phyloP scores from a whole-genome alignment of 2,888 invertebrate genomes.

The Volucella bombylans region DNA sequence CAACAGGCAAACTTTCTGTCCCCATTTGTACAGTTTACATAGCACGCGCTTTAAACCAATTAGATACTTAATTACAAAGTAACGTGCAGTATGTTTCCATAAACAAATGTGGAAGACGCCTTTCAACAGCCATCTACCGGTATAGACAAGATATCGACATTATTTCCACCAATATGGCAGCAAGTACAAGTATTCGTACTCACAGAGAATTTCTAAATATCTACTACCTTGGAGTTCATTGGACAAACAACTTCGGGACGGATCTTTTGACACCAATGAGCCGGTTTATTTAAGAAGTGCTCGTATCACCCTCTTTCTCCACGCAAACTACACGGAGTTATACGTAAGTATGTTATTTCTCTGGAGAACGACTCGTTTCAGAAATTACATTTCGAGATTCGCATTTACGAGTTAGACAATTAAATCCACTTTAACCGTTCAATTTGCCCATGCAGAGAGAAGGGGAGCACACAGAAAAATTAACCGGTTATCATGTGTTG shows the following conservation, averaged over 20 bases:
- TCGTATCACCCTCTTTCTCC: no score
- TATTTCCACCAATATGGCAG: neutral
- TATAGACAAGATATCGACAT: conserved; percentile 12
- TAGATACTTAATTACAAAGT: conserved; percentile 31
- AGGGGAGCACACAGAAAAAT: conserved; percentile 49
- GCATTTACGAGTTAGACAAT: conserved; percentile 54
- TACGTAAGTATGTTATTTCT: neutral
- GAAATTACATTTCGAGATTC: conserved; percentile 37
- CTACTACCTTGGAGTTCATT: neutral
- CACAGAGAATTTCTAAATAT: no score
- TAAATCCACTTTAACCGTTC: conserved; percentile 64
- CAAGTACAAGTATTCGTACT: neutral
- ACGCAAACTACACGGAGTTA: no score
- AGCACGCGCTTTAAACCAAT: conserved; percentile 27
- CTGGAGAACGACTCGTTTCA: conserved; percentile 18
- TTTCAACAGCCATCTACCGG: conserved; percentile 19
- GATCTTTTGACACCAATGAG: conserved; percentile 3
- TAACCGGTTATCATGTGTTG: conserved; percentile 63
- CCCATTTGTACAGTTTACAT: conserved; percentile 17
- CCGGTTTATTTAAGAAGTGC: neutral
- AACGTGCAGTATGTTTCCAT: conserved; percentile 1
- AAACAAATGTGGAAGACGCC: conserved; percentile 14
- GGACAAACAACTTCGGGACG: neutral
- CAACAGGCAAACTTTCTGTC: neutral
- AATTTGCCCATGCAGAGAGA: conserved; percentile 17